These are phyloP conservation scores for Ceratina calcarata DNA, from an alignment of 1,140 invertebrate genomes.

Conservation along the genomic window DNA sequence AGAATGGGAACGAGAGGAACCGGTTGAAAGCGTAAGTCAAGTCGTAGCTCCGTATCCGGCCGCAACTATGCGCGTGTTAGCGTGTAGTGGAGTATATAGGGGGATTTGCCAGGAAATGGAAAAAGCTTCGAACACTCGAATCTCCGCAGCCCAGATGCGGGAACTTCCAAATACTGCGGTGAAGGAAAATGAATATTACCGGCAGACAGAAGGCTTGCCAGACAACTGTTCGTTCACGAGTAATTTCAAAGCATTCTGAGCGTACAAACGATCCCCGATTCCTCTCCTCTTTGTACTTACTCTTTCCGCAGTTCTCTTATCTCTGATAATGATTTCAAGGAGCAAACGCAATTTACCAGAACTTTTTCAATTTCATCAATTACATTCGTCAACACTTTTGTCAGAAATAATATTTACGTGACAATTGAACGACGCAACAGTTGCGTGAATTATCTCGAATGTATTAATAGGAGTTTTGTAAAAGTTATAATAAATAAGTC, in stretches of 20 bases:
- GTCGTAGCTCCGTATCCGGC: not conserved
- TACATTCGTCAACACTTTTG: no score
- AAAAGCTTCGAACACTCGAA: slow-evolving; percentile 46
- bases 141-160: slow-evolving; percentile 4
- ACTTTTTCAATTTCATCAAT: not conserved
- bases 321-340: slow-evolving; percentile 2
- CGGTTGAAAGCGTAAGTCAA: slow-evolving; percentile 50
- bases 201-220: slow-evolving; percentile 14
- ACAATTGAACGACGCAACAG: not conserved
- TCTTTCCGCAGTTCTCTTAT: not conserved
- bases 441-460: no score
- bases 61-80: slow-evolving; percentile 21
- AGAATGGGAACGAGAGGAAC: not conserved
- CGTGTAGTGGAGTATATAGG: not conserved
- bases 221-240: slow-evolving; percentile 28
- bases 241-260: slow-evolving; percentile 31
- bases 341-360: not conserved
- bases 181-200: slow-evolving; percentile 49
- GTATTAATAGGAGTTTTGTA: no score
- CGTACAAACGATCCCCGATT: not conserved
- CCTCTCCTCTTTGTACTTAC: not conserved
- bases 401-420: not conserved
- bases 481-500: no score
- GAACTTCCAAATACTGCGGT: slow-evolving; percentile 37
- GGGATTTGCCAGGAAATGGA: slow-evolving; percentile 52